Evolutionary conservation across 2,113 vertebrate genomes (phyloP).

Genomic region (Limanda limanda): DNA sequence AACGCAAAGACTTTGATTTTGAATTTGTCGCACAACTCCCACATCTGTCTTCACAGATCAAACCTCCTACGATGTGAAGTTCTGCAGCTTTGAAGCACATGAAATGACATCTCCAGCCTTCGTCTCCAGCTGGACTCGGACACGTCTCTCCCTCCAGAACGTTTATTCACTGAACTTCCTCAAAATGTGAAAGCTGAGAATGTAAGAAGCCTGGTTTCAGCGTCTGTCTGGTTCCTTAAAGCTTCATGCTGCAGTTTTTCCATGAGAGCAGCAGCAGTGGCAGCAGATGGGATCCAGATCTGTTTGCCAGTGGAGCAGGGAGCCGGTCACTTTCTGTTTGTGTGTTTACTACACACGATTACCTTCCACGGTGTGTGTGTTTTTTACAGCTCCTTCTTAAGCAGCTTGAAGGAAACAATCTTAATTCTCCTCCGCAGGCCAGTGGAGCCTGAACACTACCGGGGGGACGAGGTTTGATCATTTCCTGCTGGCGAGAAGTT

Average conservation of each 20-base stretch:
- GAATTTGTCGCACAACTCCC: not conserved
- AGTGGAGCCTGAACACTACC: not conserved
- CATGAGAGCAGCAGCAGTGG: slow-evolving; percentile 27
- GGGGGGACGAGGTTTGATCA: not conserved
- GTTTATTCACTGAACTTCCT: not conserved
- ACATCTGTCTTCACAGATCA: slow-evolving; percentile 43
- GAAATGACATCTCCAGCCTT: not conserved
- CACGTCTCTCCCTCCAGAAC: not conserved
- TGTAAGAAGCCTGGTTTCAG: not conserved
- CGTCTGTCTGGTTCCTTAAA: slow-evolving; percentile 11
- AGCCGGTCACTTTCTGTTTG: slow-evolving; percentile 19
- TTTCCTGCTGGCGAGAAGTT: slow-evolving; percentile 19
- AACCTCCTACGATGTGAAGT: slow-evolving; percentile 12
- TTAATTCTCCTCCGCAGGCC: not conserved
- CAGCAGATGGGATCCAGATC: slow-evolving; percentile 55
- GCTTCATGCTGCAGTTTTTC: slow-evolving; percentile 27
- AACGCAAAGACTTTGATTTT: not conserved
- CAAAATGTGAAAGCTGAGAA: not conserved
- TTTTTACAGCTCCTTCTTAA: slow-evolving; percentile 32
- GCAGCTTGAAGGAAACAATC: slow-evolving; percentile 19
- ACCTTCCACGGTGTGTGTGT: not conserved
- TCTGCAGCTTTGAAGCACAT: slow-evolving; percentile 24
- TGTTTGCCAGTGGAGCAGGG: slow-evolving; percentile 40
- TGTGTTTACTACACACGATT: slow-evolving; percentile 51
- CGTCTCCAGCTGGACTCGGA: not conserved